Conservation (phyloP, 2,113 vertebrate species). For the Lanius ludovicianus region DNA sequence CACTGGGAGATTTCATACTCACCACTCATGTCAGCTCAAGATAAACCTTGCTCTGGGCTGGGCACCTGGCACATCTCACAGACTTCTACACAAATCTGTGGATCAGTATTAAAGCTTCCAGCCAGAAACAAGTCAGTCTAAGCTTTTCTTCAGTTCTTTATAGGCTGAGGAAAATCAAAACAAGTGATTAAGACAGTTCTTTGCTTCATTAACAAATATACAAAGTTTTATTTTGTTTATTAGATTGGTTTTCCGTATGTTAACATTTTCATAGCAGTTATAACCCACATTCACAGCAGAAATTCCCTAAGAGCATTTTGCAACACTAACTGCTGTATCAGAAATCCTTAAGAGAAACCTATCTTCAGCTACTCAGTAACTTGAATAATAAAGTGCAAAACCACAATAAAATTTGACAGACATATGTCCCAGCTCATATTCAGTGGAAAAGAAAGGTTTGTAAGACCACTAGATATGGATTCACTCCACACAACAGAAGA, state of each 20-base stretch:
- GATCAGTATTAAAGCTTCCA: not conserved
- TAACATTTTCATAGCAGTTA: conserved; percentile 24
- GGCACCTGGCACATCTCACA: not conserved
- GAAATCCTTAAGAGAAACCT: conserved; percentile 8
- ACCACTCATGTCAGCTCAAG: not conserved
- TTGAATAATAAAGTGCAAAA: conserved; percentile 57
- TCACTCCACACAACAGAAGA: not conserved
- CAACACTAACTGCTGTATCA: conserved; percentile 6
- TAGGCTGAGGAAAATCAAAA: not conserved
- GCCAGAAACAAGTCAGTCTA: not conserved
- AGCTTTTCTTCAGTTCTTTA: not conserved
- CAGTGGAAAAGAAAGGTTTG: not conserved
- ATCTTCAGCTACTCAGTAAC: conserved; percentile 1
- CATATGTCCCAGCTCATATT: not conserved
- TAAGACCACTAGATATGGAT: conserved; percentile 14
- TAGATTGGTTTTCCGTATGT: conserved; percentile 35
- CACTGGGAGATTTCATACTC: not conserved
- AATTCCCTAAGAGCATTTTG: not conserved
- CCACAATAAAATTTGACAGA: conserved; percentile 38
- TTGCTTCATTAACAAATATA: conserved; percentile 57
- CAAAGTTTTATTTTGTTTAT: conserved; percentile 58
- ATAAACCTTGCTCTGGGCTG: not conserved
- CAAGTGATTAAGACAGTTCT: conserved; percentile 44
- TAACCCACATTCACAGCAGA: conserved; percentile 51
- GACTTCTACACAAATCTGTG: not conserved